Percentiles rank a stretch among this genome's conserved stretches.
These are phyloP conservation scores for Agriopis marginaria DNA, from an alignment of 2,888 invertebrate genomes.

Conservation along the genomic window DNA sequence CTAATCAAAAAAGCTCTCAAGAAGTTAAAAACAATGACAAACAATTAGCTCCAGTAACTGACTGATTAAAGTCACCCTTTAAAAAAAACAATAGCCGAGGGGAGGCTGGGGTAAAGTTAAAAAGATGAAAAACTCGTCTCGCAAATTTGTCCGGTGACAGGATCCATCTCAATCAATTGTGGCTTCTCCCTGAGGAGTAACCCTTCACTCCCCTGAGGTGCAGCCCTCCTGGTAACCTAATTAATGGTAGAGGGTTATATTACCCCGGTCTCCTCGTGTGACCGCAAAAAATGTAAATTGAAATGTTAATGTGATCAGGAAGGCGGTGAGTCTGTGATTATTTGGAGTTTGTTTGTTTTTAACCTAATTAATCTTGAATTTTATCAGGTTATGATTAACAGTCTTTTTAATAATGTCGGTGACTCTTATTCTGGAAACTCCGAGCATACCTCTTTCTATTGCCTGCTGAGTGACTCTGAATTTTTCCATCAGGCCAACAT, in stretches of 20 bases:
- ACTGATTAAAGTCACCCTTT: constrained; percentile 65
- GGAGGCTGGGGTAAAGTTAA: constrained; percentile 48
- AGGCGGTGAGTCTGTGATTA: constrained; percentile 41
- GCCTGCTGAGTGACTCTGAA: too few relatives aligned
- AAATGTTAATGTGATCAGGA: constrained; percentile 76
- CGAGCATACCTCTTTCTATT: too few relatives aligned
- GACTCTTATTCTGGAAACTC: too few relatives aligned
- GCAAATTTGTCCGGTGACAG: constrained; percentile 79
- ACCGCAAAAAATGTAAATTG: constrained; percentile 80
- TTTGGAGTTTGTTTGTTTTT: constrained; percentile 6
- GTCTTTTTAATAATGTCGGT: too few relatives aligned
- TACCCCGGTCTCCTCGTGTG: constrained; percentile 59
- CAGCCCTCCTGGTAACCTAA: constrained; percentile 79
- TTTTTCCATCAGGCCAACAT: too few relatives aligned
- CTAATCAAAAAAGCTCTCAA: constrained; percentile 69
- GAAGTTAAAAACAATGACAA: constrained; percentile 67
- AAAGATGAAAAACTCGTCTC: constrained; percentile 72
- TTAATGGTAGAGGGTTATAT: constrained; percentile 74
- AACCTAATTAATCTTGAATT: background rate
- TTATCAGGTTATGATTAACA: background rate
- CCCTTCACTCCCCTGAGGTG: constrained; percentile 77
- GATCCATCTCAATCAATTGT: constrained; percentile 85
- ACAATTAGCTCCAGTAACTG: constrained; percentile 66
- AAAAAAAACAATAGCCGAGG: constrained; percentile 58
- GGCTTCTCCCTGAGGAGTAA: constrained; percentile 76